These are phyloP conservation scores for Nephrotoma appendiculata DNA, from an alignment of 2,888 invertebrate species.

Conservation along the genomic window DNA sequence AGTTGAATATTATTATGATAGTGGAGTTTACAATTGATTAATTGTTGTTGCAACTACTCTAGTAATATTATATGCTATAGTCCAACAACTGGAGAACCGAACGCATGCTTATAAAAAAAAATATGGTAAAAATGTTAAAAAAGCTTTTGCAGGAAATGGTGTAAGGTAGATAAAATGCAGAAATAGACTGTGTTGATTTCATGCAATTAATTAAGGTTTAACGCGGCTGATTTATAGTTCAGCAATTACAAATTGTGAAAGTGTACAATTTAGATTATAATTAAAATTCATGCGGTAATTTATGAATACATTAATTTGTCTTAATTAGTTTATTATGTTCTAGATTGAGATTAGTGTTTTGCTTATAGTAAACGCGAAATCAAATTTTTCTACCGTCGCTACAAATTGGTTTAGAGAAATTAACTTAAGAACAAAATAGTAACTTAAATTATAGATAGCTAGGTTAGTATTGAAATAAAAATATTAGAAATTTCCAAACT, in stretches of 20 bases:
- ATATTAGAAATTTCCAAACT: too few species aligned
- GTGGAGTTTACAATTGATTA: not conserved
- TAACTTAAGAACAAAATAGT: too few species aligned
- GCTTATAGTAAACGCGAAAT: not conserved
- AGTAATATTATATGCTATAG: not conserved
- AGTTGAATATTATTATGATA: not conserved
- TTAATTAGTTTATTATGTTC: not conserved
- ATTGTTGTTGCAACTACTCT: not conserved
- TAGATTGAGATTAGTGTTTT: not conserved
- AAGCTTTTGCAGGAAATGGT: not conserved
- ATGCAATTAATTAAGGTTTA: not conserved
- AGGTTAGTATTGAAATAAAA: too few species aligned
- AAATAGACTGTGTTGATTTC: not conserved
- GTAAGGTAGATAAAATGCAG: not conserved
- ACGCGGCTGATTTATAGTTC: not conserved
- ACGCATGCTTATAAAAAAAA: not conserved
- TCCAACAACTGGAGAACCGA: not conserved
- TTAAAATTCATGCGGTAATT: not conserved
- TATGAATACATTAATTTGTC: not conserved
- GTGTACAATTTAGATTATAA: not conserved
- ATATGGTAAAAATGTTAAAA: not conserved
- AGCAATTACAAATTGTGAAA: not conserved
- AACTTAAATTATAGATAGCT: too few species aligned
- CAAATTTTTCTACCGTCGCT: too few species aligned
- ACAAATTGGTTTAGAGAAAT: too few species aligned